Percentiles rank a stretch among this genome's conserved stretches.
phyloP scores from a whole-genome alignment of 2,797 vertebrate species.

The Taenioides sp. region DNA sequence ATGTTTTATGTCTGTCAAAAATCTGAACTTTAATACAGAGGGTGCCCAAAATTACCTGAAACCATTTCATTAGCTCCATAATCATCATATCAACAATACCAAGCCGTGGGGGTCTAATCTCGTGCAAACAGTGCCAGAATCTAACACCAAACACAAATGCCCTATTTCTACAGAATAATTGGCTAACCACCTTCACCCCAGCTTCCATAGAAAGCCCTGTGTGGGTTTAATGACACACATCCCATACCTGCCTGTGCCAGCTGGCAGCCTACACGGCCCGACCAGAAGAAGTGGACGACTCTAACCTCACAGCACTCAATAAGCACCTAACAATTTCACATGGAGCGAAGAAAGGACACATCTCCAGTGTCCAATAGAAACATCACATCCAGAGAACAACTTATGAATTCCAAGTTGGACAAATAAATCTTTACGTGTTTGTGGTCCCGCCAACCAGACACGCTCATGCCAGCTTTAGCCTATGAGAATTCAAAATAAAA shows the following conservation, averaged over 20 bases:
- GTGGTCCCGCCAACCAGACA: slow-evolving; percentile 64
- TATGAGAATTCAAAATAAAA: slow-evolving; percentile 58
- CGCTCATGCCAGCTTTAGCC: slow-evolving; percentile 59
- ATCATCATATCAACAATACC: slow-evolving; percentile 67
- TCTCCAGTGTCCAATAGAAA: slow-evolving; percentile 69
- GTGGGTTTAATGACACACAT: slow-evolving; percentile 81
- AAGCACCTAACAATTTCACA: slow-evolving; percentile 63
- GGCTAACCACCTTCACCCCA: slow-evolving; percentile 67
- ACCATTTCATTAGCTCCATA: slow-evolving; percentile 66
- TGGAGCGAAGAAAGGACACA: slow-evolving; percentile 62
- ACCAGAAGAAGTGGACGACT: slow-evolving; percentile 69
- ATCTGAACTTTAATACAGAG: neutral
- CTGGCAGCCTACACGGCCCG: slow-evolving; percentile 62
- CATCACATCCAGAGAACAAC: slow-evolving; percentile 54
- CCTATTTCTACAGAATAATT: slow-evolving; percentile 79
- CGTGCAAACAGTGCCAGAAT: slow-evolving; percentile 72
- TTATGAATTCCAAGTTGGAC: slow-evolving; percentile 72
- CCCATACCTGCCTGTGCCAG: slow-evolving; percentile 64
- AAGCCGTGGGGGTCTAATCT: slow-evolving; percentile 60
- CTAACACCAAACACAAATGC: slow-evolving; percentile 68
- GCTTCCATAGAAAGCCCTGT: slow-evolving; percentile 73
- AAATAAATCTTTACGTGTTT: slow-evolving; percentile 78
- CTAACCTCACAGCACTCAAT: slow-evolving; percentile 68
- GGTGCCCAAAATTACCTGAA: slow-evolving; percentile 40
- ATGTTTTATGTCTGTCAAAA: neutral